Base-by-base conservation (phyloP, 2,888 invertebrate species). In the Sympetrum striolatum region DNA sequence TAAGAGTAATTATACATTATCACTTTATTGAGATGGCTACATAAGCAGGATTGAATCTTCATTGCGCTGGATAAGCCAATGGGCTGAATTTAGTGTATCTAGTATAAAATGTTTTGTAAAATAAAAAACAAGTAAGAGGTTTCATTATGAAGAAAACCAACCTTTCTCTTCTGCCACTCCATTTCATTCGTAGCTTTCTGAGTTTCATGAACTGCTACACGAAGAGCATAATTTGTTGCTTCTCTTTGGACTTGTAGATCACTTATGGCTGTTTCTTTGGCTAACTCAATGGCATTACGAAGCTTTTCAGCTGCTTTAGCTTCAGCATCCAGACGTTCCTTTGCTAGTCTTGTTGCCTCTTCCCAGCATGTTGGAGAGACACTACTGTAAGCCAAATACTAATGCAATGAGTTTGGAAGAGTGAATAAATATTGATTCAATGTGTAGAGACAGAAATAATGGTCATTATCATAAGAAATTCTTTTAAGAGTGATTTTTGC, bases 141-240 rank as follows among this genome's bases (percentile, higher is more conserved):
- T 79, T 5, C 10, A 31, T 79, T 44, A 53, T 18, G 2, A 53
- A 53, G 53, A 18, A 1, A 18, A 53, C 92, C 91, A 91, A 96
- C 96, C 94, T 96, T 96, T 93, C 96, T 94, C 92, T 96, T 96
- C 94, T 98, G 98, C 98, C 98, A 98, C 92, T 97, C 96, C 44
- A 98, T 95, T 93, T 98, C 98, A 93, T 98, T 98, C 91, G 97
- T 96, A 0, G 97, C 97, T 91, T 97, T 95, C 93, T 97, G 97
- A 4, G 97, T 97, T 93, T 98, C 98, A 93, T 98, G 98, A 91
- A 98, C 97, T 91, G 98, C 95, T 31, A 90, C 81, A 22, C 98
- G 96, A 92, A 98, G 94, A 91, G 97, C 96, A 93, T 97, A 98
- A 93, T 98, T 97, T 0, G 98, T 97, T 79, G 96, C 96, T 92